Evolutionary conservation across 2,888 invertebrate genomes (phyloP), one percentile per base, ranked within the genome.

Genomic region (Atherix ibis): DNA sequence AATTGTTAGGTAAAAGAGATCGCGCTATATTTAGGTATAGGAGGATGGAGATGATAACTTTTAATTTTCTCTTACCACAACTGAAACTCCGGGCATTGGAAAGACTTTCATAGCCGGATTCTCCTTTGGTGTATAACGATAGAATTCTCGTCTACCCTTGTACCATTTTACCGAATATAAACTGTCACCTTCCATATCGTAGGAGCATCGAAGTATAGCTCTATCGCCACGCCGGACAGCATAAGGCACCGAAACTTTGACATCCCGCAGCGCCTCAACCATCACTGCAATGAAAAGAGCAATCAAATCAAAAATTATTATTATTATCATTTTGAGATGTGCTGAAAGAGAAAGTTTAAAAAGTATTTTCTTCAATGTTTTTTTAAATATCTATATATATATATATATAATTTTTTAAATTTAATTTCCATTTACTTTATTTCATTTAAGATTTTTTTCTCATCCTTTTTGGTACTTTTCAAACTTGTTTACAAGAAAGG

Each of bases 91-190:
- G 10, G 69, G 63, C 35, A 75, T 62, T 27, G 71, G 67, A 56
- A 87, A 87, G 36, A 73, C 71, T 57, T 80, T 81, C 36, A 72
- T 76, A 32, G 70, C 67, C 1, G 79, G 79, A 18, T 62, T 63
- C 48, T 83, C 82, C 50, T 70, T 71, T 0, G 85, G 85, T 4
- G 80, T 76, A 52, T 71, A 85, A 44, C 87, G 69, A 63, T 83
- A 87, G 65, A 88, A 85, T 63, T 88, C 87, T 46, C 76, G 68
- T 45, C 65, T 70, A 10, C 85, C 85, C 39, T 83, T 67, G 61
- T 85, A 87, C 85, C 84, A 87, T 64, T 87, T 85, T 41, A 87
- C 81, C n/a, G 83, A 73, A 64, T 87, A 87, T 34, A 87, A 67
- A n/a, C 73, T 75, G 29, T 73, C 76, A 16, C 72, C 74, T 56